Conservation (phyloP, 2,113 vertebrate genomes). For the Rhynchomys soricoides region DNA sequence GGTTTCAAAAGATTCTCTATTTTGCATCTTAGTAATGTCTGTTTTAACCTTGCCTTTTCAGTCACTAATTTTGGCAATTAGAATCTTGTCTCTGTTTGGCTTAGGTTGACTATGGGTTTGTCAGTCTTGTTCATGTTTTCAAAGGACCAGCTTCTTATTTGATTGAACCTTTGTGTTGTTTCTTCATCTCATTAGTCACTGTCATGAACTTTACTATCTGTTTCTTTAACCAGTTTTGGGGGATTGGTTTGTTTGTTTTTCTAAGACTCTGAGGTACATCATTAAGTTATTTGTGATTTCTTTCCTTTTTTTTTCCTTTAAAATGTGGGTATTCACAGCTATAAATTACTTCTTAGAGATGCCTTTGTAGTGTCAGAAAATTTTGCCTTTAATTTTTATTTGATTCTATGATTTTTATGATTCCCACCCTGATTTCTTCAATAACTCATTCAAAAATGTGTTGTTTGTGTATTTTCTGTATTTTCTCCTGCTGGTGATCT, state of each 20-base stretch:
- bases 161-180: too few relatives aligned
- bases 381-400: neutral
- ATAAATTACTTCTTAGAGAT: neutral
- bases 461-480: neutral
- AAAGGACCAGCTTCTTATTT: neutral
- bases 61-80: neutral
- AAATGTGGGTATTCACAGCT: neutral
- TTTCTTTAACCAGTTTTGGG: neutral
- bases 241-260: neutral
- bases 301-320: neutral
- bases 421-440: neutral
- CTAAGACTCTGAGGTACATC: neutral
- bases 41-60: neutral
- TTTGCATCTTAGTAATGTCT: neutral
- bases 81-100: neutral
- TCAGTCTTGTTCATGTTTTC: neutral
- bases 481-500: neutral
- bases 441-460: neutral
- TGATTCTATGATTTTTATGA: neutral
- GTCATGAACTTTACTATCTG: neutral
- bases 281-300: neutral
- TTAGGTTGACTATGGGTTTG: neutral
- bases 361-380: too few relatives aligned
- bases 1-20: neutral
- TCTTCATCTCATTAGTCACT: neutral